Base-by-base conservation (phyloP, 2,797 vertebrate species). In the Cygnus olor region DNA sequence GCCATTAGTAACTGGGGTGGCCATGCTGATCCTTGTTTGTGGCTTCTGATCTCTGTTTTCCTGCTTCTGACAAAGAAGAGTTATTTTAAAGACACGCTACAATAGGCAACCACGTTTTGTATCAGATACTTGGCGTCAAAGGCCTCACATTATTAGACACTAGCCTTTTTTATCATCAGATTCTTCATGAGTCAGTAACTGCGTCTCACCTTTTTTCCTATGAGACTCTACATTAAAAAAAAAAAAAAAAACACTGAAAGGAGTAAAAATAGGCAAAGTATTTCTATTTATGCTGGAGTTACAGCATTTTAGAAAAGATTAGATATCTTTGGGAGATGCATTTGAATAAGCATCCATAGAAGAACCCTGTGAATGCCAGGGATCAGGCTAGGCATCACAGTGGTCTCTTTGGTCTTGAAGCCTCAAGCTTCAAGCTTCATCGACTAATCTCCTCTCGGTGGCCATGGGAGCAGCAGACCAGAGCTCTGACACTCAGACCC, bases 331-430 rank as follows among this genome's bases (percentile, higher is more conserved):
- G 51, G 40, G 42, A 45, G 45, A 81, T 0, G 3, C 11, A 25
- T 58, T 90, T 81, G 10, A 76, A 72, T 16, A 85, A 58, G 54
- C 10, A 11, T n/a, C 22, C 22, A 25, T 18, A 9, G 45, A 78
- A n/a, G 24, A 13, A 19, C 19, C n/a, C n/a, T 65, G 25, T 4
- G 13, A 45, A 81, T 69, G 73, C 11, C 10, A 2, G 54, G 19
- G 25, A 81, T 54, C 32, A 27, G 54, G 44, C 30, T 83, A 73
- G 25, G 53, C 0, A 0, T n/a, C 76, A 42, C 0, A 0, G 30
- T 28, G 40, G 25, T 53, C 19, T 51, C 60, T 69, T 6, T 38
- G 53, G n/a, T 45, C 66, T 76, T 20, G 15, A 66, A 89, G 36
- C 10, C 34, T 79, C 18, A 60, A 54, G 21, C 40, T 45, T 45